phyloP scores from a whole-genome alignment of 2,113 vertebrate genomes.

The Semnopithecus entellus region DNA sequence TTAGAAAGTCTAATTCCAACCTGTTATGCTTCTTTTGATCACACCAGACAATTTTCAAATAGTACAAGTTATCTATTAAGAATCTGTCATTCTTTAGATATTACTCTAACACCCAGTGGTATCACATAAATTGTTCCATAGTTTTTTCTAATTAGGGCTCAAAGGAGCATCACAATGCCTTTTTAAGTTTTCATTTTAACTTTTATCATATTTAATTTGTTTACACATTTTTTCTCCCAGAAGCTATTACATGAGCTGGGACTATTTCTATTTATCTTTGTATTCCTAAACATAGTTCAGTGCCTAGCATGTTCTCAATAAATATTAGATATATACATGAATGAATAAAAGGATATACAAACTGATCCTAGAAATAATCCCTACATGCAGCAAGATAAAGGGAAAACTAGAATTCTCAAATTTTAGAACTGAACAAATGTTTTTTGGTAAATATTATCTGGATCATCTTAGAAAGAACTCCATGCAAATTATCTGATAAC shows the following conservation, averaged over 20 bases:
- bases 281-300: not conserved
- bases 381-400: not conserved
- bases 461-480: not conserved
- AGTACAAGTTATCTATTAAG: not conserved
- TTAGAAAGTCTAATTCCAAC: slow-evolving; percentile 36
- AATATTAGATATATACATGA: not conserved
- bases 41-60: not conserved
- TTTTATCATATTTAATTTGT: not conserved
- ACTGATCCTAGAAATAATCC: not conserved
- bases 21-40: slow-evolving; percentile 12
- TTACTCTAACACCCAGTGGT: not conserved
- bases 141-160: not conserved
- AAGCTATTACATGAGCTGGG: not conserved
- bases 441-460: slow-evolving; percentile 20
- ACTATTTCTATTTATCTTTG: not conserved
- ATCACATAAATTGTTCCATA: not conserved
- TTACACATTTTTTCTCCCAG: not conserved
- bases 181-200: not conserved
- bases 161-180: not conserved
- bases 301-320: not conserved
- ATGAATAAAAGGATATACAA: not conserved
- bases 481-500: slow-evolving; percentile 5
- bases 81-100: not conserved
- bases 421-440: not conserved
- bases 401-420: not conserved